phyloP scores from a whole-genome alignment of 2,888 invertebrate genomes.

The Drosophila nigritarsus region DNA sequence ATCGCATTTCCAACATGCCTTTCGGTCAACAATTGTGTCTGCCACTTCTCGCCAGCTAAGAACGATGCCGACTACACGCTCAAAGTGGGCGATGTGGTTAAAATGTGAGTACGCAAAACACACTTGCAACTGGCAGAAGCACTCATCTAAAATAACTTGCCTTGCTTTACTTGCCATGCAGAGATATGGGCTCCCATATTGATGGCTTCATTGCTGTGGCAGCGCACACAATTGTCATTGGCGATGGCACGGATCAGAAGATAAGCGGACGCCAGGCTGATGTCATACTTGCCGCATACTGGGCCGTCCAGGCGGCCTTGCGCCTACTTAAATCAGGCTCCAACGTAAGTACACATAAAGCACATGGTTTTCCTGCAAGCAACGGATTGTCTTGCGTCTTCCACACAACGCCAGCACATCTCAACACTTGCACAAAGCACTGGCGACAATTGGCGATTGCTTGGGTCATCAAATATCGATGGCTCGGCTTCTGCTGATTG shows the following conservation, averaged over 20 bases:
- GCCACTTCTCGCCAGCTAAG: constrained; percentile 98
- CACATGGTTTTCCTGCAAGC: constrained; percentile 25
- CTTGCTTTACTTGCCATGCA: constrained; percentile 80
- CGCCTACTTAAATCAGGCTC: constrained; percentile 95
- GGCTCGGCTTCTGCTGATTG: constrained; percentile 18
- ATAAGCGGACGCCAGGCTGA: constrained; percentile 96
- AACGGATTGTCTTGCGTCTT: constrained; percentile 55
- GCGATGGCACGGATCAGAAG: constrained; percentile 90
- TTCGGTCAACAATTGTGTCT: constrained; percentile 99
- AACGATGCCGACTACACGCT: constrained; percentile 95
- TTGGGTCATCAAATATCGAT: constrained; percentile 8
- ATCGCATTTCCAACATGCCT: constrained; percentile 99
- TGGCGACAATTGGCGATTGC: constrained; percentile 23
- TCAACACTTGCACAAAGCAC: constrained; percentile 60
- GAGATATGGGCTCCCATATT: constrained; percentile 98
- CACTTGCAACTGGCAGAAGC: background rate
- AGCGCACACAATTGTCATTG: constrained; percentile 97
- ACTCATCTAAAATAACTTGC: background rate
- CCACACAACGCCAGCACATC: constrained; percentile 46
- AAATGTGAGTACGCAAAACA: constrained; percentile 91
- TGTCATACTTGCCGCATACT: constrained; percentile 97
- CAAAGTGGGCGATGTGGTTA: constrained; percentile 97
- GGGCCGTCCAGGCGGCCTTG: constrained; percentile 97
- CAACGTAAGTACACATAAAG: constrained; percentile 87
- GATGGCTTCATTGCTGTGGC: constrained; percentile 99